These are phyloP conservation scores for Apodemia mormo DNA, from an alignment of 2,888 invertebrate genomes.

Conservation along the genomic window DNA sequence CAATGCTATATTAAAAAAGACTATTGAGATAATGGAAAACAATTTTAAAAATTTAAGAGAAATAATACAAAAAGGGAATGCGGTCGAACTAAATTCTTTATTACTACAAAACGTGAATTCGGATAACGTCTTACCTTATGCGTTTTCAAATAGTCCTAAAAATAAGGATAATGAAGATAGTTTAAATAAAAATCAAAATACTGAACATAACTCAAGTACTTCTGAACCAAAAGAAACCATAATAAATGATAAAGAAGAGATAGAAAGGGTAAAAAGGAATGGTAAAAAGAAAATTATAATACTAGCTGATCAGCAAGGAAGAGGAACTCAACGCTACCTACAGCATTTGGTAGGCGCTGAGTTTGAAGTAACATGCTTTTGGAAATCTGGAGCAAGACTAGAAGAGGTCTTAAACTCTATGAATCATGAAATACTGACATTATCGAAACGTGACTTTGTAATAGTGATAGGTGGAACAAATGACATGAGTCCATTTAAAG, in stretches of 20 bases:
- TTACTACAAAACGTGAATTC: no score
- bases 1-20: background rate
- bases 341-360: background rate
- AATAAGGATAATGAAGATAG: background rate
- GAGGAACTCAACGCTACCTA: background rate
- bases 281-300: background rate
- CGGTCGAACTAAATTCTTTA: no score
- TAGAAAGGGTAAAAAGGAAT: background rate
- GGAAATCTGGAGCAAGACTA: no score
- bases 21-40: no score
- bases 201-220: no score
- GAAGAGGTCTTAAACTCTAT: background rate
- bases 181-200: no score
- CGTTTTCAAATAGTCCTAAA: background rate
- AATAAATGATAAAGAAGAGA: background rate
- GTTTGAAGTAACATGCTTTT: background rate
- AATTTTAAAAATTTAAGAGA: no score
- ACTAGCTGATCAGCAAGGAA: background rate
- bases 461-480: background rate
- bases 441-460: background rate
- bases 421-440: background rate
- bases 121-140: background rate
- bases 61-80: no score
- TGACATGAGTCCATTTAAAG: background rate
- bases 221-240: background rate